phyloP scores from a whole-genome alignment of 2,113 vertebrate species.

The Varanus komodoensis region DNA sequence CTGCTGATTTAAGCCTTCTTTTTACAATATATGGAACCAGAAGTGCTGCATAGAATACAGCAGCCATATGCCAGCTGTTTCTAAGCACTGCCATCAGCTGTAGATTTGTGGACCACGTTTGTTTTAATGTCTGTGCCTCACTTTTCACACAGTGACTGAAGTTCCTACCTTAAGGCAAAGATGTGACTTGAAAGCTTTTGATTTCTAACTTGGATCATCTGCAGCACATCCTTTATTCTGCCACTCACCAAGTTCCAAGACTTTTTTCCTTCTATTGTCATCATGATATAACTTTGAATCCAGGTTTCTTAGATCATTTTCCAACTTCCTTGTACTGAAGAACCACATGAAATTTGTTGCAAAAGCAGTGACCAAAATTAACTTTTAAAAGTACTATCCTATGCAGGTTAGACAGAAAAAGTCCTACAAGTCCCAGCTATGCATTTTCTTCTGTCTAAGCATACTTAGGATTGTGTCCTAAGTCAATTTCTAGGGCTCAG shows the following conservation, averaged over 20 bases:
- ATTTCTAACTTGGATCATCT: constrained; percentile 20
- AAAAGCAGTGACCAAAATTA: not conserved
- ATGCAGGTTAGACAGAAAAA: too few species aligned
- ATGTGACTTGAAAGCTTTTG: constrained; percentile 26
- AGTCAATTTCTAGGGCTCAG: not conserved
- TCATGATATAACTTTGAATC: constrained; percentile 6
- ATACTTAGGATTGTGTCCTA: too few species aligned
- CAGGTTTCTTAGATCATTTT: constrained; percentile 5
- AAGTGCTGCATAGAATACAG: constrained; percentile 16
- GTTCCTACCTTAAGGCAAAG: constrained; percentile 24
- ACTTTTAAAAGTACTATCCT: not conserved
- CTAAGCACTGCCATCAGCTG: not conserved
- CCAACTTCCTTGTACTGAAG: not conserved
- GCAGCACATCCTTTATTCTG: not conserved
- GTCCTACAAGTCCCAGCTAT: too few species aligned
- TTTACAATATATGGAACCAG: constrained; percentile 17
- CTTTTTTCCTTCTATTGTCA: constrained; percentile 22
- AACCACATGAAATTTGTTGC: not conserved
- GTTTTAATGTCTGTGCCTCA: constrained; percentile 25
- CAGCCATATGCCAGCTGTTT: constrained; percentile 18
- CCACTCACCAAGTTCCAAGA: not conserved
- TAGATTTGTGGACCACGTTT: constrained; percentile 23
- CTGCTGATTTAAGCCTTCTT: constrained; percentile 14
- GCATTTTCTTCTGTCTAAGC: too few species aligned
- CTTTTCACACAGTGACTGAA: constrained; percentile 28